phyloP scores from a whole-genome alignment of 2,113 vertebrate species.

The Carassius auratus region DNA sequence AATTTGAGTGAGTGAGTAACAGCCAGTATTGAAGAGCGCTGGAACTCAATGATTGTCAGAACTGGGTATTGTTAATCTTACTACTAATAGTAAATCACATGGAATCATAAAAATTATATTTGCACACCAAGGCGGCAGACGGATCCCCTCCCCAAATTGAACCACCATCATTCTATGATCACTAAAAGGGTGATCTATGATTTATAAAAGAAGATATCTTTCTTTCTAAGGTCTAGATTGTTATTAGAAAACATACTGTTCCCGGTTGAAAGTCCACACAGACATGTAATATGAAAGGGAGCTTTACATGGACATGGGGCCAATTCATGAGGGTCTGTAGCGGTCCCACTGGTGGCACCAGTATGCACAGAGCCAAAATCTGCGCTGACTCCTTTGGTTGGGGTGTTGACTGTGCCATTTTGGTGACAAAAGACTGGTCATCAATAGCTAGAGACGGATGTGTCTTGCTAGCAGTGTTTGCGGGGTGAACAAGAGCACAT shows the following conservation, averaged over 20 bases:
- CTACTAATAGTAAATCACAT: slow-evolving; percentile 35
- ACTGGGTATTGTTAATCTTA: slow-evolving; percentile 49
- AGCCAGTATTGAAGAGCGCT: slow-evolving; percentile 31
- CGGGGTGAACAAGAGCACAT: slow-evolving; percentile 39
- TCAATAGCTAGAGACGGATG: slow-evolving; percentile 37
- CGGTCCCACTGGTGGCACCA: slow-evolving; percentile 32
- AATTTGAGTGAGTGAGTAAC: slow-evolving; percentile 29
- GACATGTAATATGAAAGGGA: slow-evolving; percentile 72
- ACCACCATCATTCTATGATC: slow-evolving; percentile 44
- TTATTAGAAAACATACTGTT: slow-evolving; percentile 81
- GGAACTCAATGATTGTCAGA: slow-evolving; percentile 49
- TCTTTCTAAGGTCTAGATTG: slow-evolving; percentile 68
- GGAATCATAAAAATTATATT: slow-evolving; percentile 13
- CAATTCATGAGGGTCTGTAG: slow-evolving; percentile 41
- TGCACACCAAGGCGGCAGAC: slow-evolving; percentile 9
- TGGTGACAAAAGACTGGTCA: slow-evolving; percentile 43
- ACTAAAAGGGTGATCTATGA: background rate
- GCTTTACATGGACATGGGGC: slow-evolving; percentile 73
- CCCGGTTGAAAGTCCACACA: slow-evolving; percentile 77
- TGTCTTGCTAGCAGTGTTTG: slow-evolving; percentile 41
- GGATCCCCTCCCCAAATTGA: slow-evolving; percentile 32
- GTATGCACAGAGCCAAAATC: slow-evolving; percentile 39
- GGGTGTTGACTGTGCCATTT: slow-evolving; percentile 42
- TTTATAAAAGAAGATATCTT: slow-evolving; percentile 19
- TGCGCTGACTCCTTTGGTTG: slow-evolving; percentile 29